Percentiles rank a stretch among this genome's conserved stretches.
These are phyloP conservation scores for Halyomorpha halys DNA, from an alignment of 1,140 invertebrate genomes.

Conservation along the genomic window DNA sequence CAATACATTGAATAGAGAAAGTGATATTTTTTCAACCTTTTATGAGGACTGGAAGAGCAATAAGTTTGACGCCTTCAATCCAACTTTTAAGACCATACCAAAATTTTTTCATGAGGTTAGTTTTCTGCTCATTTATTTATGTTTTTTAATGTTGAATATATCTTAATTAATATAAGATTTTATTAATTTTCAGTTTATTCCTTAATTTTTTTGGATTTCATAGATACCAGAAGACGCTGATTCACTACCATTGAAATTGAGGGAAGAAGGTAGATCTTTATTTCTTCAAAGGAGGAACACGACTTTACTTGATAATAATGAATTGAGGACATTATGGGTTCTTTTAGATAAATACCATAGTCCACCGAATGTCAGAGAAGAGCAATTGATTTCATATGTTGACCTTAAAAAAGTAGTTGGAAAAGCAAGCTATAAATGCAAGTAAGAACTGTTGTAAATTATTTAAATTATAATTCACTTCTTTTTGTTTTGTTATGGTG, in stretches of 20 bases:
- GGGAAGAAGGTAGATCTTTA: conserved; percentile 24
- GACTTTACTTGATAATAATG: conserved; percentile 23
- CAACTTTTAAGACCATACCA: conserved; percentile 16
- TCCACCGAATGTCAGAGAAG: conserved; percentile 20
- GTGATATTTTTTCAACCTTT: conserved; percentile 4
- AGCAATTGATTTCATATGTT: conserved; percentile 23
- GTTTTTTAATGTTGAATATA: not conserved
- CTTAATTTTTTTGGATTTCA: not conserved
- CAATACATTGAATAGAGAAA: not conserved
- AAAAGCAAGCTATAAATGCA: conserved; percentile 22
- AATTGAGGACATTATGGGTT: conserved; percentile 24
- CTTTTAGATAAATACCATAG: conserved; percentile 22
- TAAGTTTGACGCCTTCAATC: conserved; percentile 5
- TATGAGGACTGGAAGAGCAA: conserved; percentile 19
- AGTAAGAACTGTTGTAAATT: not conserved
- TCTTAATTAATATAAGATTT: not conserved
- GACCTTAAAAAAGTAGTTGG: conserved; percentile 24
- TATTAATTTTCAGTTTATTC: not conserved
- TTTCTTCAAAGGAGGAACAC: conserved; percentile 22
- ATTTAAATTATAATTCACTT: too few relatives aligned
- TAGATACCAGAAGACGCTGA: conserved; percentile 17
- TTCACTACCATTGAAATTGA: conserved; percentile 21
- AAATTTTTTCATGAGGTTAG: conserved; percentile 16
- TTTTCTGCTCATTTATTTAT: not conserved
- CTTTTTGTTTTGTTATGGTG: too few relatives aligned